Conservation (phyloP, 2,797 vertebrate species). For the Natrix natrix region DNA sequence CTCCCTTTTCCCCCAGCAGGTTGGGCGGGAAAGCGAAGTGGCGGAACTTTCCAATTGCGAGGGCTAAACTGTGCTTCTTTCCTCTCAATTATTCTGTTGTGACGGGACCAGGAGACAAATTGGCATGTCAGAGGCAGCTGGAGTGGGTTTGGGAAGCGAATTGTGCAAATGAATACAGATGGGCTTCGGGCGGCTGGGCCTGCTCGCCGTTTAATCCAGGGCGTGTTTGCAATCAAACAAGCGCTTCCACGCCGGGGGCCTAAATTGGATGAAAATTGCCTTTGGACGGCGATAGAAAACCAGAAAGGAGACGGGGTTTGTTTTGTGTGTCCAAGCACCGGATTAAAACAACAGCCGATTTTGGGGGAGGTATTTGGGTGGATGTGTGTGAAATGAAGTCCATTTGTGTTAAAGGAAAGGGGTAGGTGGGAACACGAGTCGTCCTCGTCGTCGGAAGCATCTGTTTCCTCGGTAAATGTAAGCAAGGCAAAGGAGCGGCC, state of each 20-base stretch:
- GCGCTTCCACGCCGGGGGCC: not conserved
- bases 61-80: not conserved
- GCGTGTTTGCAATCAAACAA: constrained; percentile 18
- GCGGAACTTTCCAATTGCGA: not conserved
- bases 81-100: not conserved
- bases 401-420: not conserved
- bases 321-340: not conserved
- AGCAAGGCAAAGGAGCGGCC: constrained; percentile 7
- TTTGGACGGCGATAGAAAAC: constrained; percentile 42
- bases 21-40: not conserved
- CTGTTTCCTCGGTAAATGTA: not conserved
- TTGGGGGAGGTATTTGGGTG: not conserved
- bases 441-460: not conserved
- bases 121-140: constrained; percentile 26
- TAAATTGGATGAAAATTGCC: constrained; percentile 50
- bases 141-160: constrained; percentile 16
- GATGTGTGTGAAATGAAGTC: too few species aligned
- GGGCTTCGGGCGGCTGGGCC: constrained; percentile 27
- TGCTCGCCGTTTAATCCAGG: constrained; percentile 35
- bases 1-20: not conserved
- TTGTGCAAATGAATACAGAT: constrained; percentile 47
- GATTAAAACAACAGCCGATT: not conserved
- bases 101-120: constrained; percentile 22
- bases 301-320: not conserved
- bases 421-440: not conserved